Conservation (phyloP, 2,888 invertebrate genomes). For the Isotomurus palustris region DNA sequence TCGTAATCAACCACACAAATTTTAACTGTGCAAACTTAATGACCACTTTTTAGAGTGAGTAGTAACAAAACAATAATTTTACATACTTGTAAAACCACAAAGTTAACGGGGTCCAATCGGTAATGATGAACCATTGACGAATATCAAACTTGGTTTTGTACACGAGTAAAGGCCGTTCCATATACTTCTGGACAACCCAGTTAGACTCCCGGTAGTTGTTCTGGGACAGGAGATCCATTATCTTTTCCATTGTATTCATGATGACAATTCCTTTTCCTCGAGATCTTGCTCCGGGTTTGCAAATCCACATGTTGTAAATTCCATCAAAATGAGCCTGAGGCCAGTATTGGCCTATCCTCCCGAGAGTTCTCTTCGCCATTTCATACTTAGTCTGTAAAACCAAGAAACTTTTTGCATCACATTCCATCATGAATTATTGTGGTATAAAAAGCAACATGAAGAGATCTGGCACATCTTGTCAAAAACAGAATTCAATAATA, state of each 20-base stretch:
- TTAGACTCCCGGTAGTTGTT: conserved; percentile 59
- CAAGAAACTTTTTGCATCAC: too few species aligned
- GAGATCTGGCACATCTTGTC: too few species aligned
- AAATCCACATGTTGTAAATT: conserved; percentile 83
- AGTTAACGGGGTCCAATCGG: conserved; percentile 81
- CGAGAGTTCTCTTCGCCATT: conserved; percentile 60
- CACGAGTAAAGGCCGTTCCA: conserved; percentile 81
- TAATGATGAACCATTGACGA: conserved; percentile 90
- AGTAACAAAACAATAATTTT: neutral
- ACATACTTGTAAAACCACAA: conserved; percentile 85
- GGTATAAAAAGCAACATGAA: too few species aligned
- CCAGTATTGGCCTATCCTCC: conserved; percentile 66
- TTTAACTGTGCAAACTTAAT: neutral
- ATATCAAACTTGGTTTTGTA: conserved; percentile 92
- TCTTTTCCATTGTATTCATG: conserved; percentile 79
- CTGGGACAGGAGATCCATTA: conserved; percentile 66
- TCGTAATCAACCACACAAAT: neutral
- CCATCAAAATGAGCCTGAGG: conserved; percentile 83
- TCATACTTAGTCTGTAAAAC: conserved; percentile 53
- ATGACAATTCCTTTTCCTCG: conserved; percentile 84
- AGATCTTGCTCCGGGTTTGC: conserved; percentile 91
- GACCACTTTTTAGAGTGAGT: too few species aligned
- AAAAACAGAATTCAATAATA: too few species aligned
- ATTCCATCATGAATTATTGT: too few species aligned
- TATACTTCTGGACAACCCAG: conserved; percentile 92